A percentile compares a stretch with the other conserved stretches of the same genome.
Conservation (phyloP, 2,888 invertebrate species). For the Leptinotarsa haldemani region DNA sequence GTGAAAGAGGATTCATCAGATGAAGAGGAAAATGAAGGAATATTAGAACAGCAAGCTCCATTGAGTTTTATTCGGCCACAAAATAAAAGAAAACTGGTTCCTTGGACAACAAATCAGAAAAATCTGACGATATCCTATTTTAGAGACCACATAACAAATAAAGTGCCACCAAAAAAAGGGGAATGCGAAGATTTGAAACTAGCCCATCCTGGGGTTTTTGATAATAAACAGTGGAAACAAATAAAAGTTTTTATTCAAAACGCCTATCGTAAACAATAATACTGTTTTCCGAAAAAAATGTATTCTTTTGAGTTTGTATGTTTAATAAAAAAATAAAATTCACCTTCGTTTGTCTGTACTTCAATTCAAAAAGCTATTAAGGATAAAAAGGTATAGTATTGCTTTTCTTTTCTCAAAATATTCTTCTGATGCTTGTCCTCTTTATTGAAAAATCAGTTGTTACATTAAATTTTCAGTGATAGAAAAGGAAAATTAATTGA, state of each 20-base stretch:
- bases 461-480: no score
- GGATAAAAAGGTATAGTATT: no score
- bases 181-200: not conserved
- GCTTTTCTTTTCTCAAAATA: no score
- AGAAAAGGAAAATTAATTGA: no score
- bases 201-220: not conserved
- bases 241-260: slow-evolving; percentile 7
- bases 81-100: slow-evolving; percentile 8
- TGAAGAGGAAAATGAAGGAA: slow-evolving; percentile 9
- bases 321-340: no score
- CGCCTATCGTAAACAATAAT: slow-evolving; percentile 3
- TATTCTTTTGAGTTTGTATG: no score
- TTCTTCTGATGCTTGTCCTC: no score
- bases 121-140: slow-evolving; percentile 9
- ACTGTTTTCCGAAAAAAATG: not conserved
- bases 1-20: slow-evolving; percentile 17
- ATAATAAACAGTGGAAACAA: slow-evolving; percentile 10
- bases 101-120: slow-evolving; percentile 17
- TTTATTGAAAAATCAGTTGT: no score
- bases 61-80: not conserved
- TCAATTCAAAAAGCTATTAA: no score
- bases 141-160: slow-evolving; percentile 4
- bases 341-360: no score
- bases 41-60: not conserved
- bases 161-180: not conserved